Evolutionary conservation across 2,797 vertebrate species (phyloP).

Genomic region (Spondyliosoma cantharus): DNA sequence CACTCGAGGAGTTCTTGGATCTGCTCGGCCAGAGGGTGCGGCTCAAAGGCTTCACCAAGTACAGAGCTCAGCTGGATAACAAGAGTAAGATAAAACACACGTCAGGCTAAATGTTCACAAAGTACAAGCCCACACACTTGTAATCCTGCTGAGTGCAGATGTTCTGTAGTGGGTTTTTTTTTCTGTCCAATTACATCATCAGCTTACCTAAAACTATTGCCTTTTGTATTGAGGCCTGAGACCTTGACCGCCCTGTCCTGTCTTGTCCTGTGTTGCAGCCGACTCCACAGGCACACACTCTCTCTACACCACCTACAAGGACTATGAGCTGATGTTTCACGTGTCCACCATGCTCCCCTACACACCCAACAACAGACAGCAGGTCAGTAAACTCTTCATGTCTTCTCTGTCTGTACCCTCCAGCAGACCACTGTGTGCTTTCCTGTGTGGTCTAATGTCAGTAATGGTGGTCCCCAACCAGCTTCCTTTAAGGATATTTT

Average conservation of each 20-base stretch:
- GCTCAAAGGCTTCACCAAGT: conserved; percentile 96
- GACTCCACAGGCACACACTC: conserved; percentile 98
- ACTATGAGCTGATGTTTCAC: conserved; percentile 99
- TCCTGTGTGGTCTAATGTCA: conserved; percentile 27
- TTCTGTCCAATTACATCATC: conserved; percentile 33
- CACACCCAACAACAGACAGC: conserved; percentile 96
- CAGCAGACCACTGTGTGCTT: conserved; percentile 31
- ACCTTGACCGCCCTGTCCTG: conserved; percentile 13
- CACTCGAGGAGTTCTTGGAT: conserved; percentile 96
- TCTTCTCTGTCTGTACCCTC: background rate
- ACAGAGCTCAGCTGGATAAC: conserved; percentile 97
- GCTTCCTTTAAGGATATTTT: conserved; percentile 64
- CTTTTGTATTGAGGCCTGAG: conserved; percentile 18
- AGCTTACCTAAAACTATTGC: conserved; percentile 5
- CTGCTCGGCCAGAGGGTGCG: conserved; percentile 95
- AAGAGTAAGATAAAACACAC: conserved; percentile 89
- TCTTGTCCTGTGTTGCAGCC: conserved; percentile 81
- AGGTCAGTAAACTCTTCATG: conserved; percentile 83
- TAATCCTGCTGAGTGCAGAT: conserved; percentile 38
- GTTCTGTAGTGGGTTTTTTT: conserved; percentile 1
- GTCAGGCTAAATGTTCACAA: conserved; percentile 28
- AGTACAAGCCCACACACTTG: conserved; percentile 29
- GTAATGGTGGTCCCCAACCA: conserved; percentile 62
- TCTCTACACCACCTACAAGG: conserved; percentile 98
- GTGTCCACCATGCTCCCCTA: conserved; percentile 97